phyloP scores from a whole-genome alignment of 2,888 invertebrate genomes.

The Drosophila tripunctata region DNA sequence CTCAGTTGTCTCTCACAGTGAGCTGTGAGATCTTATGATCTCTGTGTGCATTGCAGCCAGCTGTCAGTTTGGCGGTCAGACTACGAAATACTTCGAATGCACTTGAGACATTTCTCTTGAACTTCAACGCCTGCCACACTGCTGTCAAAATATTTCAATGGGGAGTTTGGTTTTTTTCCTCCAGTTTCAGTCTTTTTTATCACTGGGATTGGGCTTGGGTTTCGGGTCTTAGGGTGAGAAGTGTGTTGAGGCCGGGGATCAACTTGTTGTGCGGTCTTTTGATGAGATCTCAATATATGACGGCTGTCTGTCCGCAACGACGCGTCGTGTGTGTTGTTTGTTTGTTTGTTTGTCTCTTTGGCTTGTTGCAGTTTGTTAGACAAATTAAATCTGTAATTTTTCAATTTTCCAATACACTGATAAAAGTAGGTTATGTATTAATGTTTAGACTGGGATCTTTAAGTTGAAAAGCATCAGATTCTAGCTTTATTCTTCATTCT shows the following conservation, averaged over 20 bases:
- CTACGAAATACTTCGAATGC: conserved; percentile 72
- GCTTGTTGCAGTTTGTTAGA: conserved; percentile 63
- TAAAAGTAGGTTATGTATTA: too few species aligned
- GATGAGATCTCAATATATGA: conserved; percentile 79
- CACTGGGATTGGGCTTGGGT: conserved; percentile 23
- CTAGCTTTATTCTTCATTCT: too few species aligned
- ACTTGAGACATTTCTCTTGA: conserved; percentile 80
- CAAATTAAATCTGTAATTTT: conserved; percentile 78
- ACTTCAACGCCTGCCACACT: conserved; percentile 77
- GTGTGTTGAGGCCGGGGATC: too few species aligned
- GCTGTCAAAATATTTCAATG: conserved; percentile 80
- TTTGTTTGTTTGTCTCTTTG: background rate
- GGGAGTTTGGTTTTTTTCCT: conserved; percentile 20
- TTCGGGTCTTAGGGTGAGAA: background rate
- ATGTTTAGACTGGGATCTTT: too few species aligned
- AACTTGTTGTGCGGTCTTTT: conserved; percentile 75
- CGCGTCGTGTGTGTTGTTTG: too few species aligned
- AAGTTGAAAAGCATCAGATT: too few species aligned
- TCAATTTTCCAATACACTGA: conserved; percentile 59
- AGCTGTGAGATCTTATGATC: background rate
- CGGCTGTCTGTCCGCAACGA: conserved; percentile 59
- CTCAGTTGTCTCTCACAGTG: background rate
- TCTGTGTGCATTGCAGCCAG: conserved; percentile 52
- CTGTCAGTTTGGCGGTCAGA: conserved; percentile 65
- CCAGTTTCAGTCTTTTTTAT: conserved; percentile 41